Conservation (phyloP, 1,140 invertebrate genomes). For the Amyelois transitella region DNA sequence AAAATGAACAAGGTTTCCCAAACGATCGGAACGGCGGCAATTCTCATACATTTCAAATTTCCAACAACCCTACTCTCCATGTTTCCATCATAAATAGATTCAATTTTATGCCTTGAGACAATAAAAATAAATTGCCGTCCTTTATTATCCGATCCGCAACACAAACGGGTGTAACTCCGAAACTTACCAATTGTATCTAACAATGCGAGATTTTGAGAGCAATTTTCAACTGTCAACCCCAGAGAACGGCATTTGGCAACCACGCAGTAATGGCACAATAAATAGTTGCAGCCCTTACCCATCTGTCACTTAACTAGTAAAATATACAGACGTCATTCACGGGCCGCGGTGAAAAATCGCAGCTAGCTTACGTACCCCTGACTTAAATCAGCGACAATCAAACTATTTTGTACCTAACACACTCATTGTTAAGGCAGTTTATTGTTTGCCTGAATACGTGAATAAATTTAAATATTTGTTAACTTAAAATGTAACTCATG, state of each 20-base stretch:
- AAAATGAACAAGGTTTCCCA: slow-evolving; percentile 13
- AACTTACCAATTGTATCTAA: slow-evolving; percentile 38
- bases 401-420: slow-evolving; percentile 11
- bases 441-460: slow-evolving; percentile 26
- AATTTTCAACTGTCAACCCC: slow-evolving; percentile 65
- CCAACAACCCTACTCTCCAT: slow-evolving; percentile 20
- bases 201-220: slow-evolving; percentile 39
- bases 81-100: slow-evolving; percentile 63
- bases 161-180: slow-evolving; percentile 34
- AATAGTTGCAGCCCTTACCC: slow-evolving; percentile 67
- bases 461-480: slow-evolving; percentile 74
- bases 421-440: slow-evolving; percentile 33
- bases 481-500: slow-evolving; percentile 74
- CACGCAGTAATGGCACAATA: slow-evolving; percentile 69
- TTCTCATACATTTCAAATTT: background rate
- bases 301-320: slow-evolving; percentile 73
- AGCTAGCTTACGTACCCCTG: slow-evolving; percentile 49
- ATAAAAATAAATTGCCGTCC: slow-evolving; percentile 66
- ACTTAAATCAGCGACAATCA: slow-evolving; percentile 3
- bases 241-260: slow-evolving; percentile 53
- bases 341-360: slow-evolving; percentile 65
- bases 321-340: slow-evolving; percentile 73
- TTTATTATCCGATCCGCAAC: slow-evolving; percentile 61
- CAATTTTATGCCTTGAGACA: slow-evolving; percentile 62
- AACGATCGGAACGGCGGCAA: background rate